Evolutionary conservation across 1,140 invertebrate genomes (phyloP), one percentile per base, ranked within the genome.

Genomic region (Paralvinella palmiformis): DNA sequence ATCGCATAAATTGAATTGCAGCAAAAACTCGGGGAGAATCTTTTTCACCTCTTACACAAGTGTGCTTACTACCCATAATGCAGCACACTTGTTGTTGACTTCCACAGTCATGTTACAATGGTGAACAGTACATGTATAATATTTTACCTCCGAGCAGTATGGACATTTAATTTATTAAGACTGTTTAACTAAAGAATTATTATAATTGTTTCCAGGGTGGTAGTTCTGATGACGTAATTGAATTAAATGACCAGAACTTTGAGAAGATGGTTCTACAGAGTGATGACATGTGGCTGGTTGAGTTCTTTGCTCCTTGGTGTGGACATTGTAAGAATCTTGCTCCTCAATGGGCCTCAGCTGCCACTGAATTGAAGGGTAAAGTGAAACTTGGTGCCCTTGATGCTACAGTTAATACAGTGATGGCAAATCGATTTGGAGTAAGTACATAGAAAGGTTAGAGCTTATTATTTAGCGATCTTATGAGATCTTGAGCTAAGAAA

Each of bases 361-460:
- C 97, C 44, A 87, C 88, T 29, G 88, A 96, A 77, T 84, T 99
- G 1, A 96, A 96, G 82, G 96, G 95, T 27, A 85, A 83, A 90
- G 78, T 96, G 2, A 97, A 97, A 84, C 76, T 99, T 20, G 96
- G 95, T 64, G 94, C 95, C 41, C 73, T 99, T 0, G 97, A 99
- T 85, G 96, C 96, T 0, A 99, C 96, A 13, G 91, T 91, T 0
- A 82, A 99, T 79, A 86, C 86, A 65, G 74, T 83, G 3, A 93
- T 91, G 82, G 91, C 84, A 10, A 76, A 72, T 50, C 78, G 79
- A 76, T 86, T 84, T 67, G 78, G 75, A 36, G 82, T 82, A 72
- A 72, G 68, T 69, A n/a, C 36, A 58, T 59, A 35, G 7, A 52
- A 24, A 6, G 24, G 10, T 27, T 20, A 27, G 10, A 20, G 20